Evolutionary conservation across 2,888 invertebrate genomes (phyloP).

Genomic region (Scaptomyza flava): DNA sequence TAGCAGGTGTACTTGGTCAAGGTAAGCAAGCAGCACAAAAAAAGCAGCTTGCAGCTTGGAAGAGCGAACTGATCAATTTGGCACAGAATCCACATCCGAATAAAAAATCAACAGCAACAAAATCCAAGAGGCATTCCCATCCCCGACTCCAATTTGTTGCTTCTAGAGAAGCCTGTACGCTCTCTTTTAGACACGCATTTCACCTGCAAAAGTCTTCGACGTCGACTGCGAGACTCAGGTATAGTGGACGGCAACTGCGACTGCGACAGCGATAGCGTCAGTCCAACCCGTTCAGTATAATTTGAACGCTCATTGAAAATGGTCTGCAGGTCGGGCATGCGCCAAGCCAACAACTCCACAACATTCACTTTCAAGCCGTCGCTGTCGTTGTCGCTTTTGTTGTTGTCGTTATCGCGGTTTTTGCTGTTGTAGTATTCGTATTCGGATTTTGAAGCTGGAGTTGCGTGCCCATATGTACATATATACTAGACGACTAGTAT

Average conservation of each 20-base stretch:
- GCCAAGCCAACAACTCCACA: conserved; percentile 50
- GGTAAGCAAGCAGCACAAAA: conserved; percentile 52
- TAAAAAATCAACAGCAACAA: background rate
- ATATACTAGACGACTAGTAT: conserved; percentile 5
- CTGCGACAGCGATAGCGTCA: conserved; percentile 27
- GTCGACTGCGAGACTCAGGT: conserved; percentile 3
- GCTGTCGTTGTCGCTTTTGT: conserved; percentile 12
- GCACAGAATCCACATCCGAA: conserved; percentile 42
- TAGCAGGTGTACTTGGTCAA: conserved; percentile 67
- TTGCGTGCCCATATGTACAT: conserved; percentile 38
- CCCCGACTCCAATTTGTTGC: conserved; percentile 22
- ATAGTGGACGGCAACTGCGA: conserved; percentile 12
- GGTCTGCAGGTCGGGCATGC: conserved; percentile 75
- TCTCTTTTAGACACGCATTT: conserved; percentile 45
- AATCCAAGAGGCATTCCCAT: conserved; percentile 18
- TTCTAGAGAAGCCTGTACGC: conserved; percentile 51
- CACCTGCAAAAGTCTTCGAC: conserved; percentile 3
- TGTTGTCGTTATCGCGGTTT: conserved; percentile 2
- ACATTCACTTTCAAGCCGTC: conserved; percentile 44
- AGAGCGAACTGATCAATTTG: conserved; percentile 32
- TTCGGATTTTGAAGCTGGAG: conserved; percentile 22
- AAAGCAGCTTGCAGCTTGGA: background rate
- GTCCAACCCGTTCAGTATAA: conserved; percentile 63
- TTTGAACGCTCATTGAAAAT: conserved; percentile 77
- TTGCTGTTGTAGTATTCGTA: conserved; percentile 5